phyloP scores from a whole-genome alignment of 2,797 vertebrate species.

The Chromis chromis region DNA sequence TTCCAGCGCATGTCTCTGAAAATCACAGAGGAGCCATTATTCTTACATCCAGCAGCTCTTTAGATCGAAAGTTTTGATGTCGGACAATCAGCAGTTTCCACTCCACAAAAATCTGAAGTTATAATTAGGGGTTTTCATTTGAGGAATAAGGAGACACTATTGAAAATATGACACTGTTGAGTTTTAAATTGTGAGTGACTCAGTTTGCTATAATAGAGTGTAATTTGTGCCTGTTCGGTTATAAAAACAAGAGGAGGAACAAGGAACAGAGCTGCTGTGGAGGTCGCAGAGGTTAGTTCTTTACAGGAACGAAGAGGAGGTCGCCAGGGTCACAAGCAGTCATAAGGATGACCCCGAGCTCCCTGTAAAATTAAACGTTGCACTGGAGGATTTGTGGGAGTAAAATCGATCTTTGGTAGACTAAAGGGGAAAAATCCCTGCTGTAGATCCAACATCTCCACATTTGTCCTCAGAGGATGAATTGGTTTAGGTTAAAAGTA shows the following conservation, averaged over 20 bases:
- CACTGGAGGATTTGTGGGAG: background rate
- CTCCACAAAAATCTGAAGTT: background rate
- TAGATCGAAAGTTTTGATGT: background rate
- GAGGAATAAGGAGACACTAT: background rate
- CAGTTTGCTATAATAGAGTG: background rate
- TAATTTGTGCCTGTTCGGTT: background rate
- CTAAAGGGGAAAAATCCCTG: background rate
- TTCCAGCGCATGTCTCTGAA: constrained; percentile 98
- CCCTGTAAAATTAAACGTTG: background rate
- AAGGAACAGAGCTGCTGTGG: background rate
- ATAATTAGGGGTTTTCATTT: background rate
- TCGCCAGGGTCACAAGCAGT: constrained; percentile 25
- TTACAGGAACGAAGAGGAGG: background rate
- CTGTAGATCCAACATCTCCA: background rate
- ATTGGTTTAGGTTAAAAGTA: background rate
- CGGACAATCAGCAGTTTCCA: background rate
- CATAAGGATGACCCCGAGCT: constrained; percentile 36
- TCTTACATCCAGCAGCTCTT: background rate
- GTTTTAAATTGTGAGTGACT: background rate
- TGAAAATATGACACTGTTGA: too few species aligned
- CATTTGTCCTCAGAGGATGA: background rate
- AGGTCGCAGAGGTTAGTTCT: constrained; percentile 25
- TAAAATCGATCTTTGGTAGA: background rate
- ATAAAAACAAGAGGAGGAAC: constrained; percentile 7
- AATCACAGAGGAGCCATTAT: constrained; percentile 36